Base-by-base conservation (phyloP, 2,797 vertebrate genomes). In the Poeciliopsis paucimaculata region DNA sequence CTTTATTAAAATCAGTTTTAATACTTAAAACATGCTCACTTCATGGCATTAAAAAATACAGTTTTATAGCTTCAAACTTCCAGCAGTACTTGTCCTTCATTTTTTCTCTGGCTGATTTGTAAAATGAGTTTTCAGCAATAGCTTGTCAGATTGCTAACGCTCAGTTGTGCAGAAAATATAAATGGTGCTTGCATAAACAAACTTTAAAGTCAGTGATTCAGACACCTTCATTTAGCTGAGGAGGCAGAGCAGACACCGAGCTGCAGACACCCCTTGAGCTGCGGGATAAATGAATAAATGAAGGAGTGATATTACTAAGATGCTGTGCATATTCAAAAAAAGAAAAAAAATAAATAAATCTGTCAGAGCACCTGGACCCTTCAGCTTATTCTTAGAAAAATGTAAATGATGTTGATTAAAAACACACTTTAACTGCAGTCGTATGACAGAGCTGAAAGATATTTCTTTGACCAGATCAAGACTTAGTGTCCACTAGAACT, bases 381-480 rank as follows among this genome's bases (percentile, higher is more conserved):
- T 2, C 41, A 71, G 5, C 13, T 45, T 26, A 46, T 55, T 53
- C 23, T 36, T 13, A 39, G 4, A 18, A 13, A 41, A n/a, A 68
- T 51, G 3, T 18, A 49, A 0, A 26, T 66, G 12, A 2, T 68
- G 31, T 41, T 34, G 36, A 53, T 77, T 28, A 45, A 28, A 72
- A 57, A 46, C 1, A 20, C 1, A 20, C 9, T 79, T 34, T 46
- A 75, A 26, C 28, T 78, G 53, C 26, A 70, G 78, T 75, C 5
- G 75, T 75, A 4, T 39, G 43, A 79, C 60, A 73, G 28, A 41
- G 18, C 16, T 18, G 10, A 8, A 60, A 28, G 13, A 71, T 46
- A 18, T 70, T n/a, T n/a, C 13, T 43, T 74, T 77, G 16, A 36
- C 77, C 16, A 15, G 31, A 79, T 82, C 10, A 1, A 71, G n/a